phyloP scores from a whole-genome alignment of 2,797 vertebrate genomes.

The Bradypodion ventrale region DNA sequence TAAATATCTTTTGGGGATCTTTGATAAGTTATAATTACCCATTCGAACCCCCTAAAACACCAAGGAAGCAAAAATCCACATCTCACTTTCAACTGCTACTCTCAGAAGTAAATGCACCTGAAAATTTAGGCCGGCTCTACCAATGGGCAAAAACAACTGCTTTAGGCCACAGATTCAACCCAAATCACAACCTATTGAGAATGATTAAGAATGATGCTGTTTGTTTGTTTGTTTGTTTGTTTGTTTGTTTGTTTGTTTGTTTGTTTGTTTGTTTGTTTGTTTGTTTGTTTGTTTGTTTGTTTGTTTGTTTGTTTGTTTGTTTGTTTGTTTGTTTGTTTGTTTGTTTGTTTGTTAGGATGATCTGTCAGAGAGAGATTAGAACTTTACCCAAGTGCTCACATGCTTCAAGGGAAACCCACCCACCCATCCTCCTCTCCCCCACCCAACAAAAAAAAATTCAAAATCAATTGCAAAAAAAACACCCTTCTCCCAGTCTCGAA shows the following conservation, averaged over 20 bases:
- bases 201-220: no score
- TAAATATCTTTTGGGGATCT: not conserved
- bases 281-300: not conserved
- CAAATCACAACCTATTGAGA: not conserved
- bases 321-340: no score
- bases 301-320: no score
- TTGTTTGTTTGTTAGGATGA: not conserved
- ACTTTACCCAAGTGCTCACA: not conserved
- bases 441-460: no score
- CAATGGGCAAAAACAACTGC: not conserved
- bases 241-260: not conserved
- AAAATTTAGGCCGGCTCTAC: not conserved
- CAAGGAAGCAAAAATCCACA: not conserved
- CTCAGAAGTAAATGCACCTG: not conserved
- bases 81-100: rapidly evolving
- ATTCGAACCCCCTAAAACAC: no score
- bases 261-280: no score
- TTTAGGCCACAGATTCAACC: not conserved
- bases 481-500: no score
- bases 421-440: no score
- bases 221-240: no score
- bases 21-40: not conserved
- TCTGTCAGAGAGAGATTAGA: not conserved
- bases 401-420: no score
- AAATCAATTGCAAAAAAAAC: no score